Percentiles rank a stretch among this genome's conserved stretches.
Conservation (phyloP, 2,888 invertebrate species). For the Magallana nippona region DNA sequence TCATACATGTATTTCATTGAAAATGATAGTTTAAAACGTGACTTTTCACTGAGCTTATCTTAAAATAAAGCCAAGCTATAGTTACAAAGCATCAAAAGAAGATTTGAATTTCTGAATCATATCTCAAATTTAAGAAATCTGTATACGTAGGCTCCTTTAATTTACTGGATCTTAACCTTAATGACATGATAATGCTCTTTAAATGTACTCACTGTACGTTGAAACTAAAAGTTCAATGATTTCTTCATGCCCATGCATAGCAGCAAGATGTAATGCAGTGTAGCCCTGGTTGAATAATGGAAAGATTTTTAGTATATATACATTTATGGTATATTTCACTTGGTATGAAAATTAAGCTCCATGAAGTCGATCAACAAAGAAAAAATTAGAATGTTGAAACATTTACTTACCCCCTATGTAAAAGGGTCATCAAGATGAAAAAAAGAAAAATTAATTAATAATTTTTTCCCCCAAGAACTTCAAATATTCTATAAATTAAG, state of each 20-base stretch:
- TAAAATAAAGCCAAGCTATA: no score
- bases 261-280: constrained; percentile 94
- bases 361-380: no score
- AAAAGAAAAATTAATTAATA: constrained; percentile 21
- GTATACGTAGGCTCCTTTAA: neutral
- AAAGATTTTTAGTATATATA: neutral
- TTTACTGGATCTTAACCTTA: no score
- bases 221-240: constrained; percentile 93
- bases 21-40: no score
- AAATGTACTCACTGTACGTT: constrained; percentile 89
- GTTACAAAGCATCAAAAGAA: no score
- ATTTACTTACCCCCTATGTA: constrained; percentile 43
- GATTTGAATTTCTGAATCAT: no score
- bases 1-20: no score
- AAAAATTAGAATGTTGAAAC: neutral
- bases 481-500: neutral
- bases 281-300: constrained; percentile 87
- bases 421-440: constrained; percentile 23
- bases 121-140: no score
- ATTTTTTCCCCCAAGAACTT: no score
- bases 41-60: no score
- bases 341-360: neutral
- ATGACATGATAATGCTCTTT: neutral
- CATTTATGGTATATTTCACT: neutral
- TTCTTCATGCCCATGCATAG: constrained; percentile 93